Conservation (phyloP, 2,797 vertebrate genomes). For the Knipowitschia caucasica region DNA sequence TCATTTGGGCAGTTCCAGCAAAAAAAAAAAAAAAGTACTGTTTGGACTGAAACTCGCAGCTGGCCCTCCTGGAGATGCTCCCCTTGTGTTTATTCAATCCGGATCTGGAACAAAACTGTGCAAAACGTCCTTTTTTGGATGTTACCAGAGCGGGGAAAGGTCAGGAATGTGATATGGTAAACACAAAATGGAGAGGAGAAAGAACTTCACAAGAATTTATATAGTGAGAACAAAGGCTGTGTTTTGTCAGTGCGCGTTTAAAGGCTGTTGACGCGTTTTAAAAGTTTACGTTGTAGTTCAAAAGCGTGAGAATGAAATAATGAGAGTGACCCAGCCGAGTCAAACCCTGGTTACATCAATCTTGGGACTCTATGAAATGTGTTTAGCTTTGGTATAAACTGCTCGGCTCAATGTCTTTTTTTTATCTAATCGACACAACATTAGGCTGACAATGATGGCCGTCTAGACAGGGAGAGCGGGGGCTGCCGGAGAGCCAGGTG, state of each 20-base stretch:
- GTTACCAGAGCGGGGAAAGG: conserved; percentile 7
- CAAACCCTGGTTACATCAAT: conserved; percentile 14
- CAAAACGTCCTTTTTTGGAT: conserved; percentile 24
- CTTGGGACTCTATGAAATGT: conserved; percentile 4
- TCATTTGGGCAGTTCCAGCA: conserved; percentile 17
- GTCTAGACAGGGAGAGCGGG: conserved; percentile 30
- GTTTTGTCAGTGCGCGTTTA: conserved; percentile 8
- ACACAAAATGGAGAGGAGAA: conserved; percentile 1
- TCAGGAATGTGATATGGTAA: conserved; percentile 35
- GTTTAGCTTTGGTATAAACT: neutral
- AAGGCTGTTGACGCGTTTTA: conserved; percentile 17
- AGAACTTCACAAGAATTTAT: neutral
- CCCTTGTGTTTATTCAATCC: conserved; percentile 50
- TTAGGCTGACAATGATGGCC: neutral
- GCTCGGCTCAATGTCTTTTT: neutral
- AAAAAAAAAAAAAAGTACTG: too few relatives aligned
- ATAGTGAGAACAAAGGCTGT: neutral
- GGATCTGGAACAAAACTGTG: conserved; percentile 31
- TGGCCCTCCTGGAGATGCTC: conserved; percentile 32
- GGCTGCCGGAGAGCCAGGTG: conserved; percentile 47
- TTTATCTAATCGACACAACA: neutral
- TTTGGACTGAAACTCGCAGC: conserved; percentile 33
- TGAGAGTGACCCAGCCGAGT: conserved; percentile 3
- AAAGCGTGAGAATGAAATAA: conserved; percentile 1
- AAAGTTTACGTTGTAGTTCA: conserved; percentile 2